These are phyloP conservation scores for Lymantria dispar DNA, from an alignment of 2,888 invertebrate species.

Conservation along the genomic window DNA sequence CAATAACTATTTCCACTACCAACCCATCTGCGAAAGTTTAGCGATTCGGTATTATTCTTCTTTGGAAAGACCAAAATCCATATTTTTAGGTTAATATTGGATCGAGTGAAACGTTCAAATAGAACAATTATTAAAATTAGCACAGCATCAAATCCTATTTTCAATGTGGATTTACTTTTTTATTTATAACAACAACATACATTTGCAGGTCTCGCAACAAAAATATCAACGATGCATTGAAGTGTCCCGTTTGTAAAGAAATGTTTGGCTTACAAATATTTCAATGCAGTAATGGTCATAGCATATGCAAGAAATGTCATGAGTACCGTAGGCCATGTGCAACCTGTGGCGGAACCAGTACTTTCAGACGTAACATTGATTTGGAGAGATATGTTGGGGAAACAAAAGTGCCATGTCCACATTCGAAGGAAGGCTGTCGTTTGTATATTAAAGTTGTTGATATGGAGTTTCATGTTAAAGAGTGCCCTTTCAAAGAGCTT, in stretches of 20 bases:
- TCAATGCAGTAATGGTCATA: slow-evolving; percentile 52
- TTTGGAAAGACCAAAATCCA: no score
- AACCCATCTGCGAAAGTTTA: no score
- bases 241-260: slow-evolving; percentile 49
- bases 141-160: no score
- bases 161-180: not conserved
- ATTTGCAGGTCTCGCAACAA: slow-evolving; percentile 12
- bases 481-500: slow-evolving; percentile 39
- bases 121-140: no score
- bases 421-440: slow-evolving; percentile 49
- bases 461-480: slow-evolving; percentile 48
- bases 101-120: no score
- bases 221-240: slow-evolving; percentile 18
- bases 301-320: slow-evolving; percentile 47
- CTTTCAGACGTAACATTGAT: slow-evolving; percentile 47
- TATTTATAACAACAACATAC: not conserved
- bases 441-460: slow-evolving; percentile 41
- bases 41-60: no score
- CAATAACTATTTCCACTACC: no score
- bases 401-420: slow-evolving; percentile 41
- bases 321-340: slow-evolving; percentile 30
- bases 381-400: slow-evolving; percentile 46
- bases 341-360: slow-evolving; percentile 37
- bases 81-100: no score
- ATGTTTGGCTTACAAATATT: slow-evolving; percentile 43